Evolutionary conservation across 2,113 vertebrate species (phyloP).

Genomic region (Acanthisitta chloris): DNA sequence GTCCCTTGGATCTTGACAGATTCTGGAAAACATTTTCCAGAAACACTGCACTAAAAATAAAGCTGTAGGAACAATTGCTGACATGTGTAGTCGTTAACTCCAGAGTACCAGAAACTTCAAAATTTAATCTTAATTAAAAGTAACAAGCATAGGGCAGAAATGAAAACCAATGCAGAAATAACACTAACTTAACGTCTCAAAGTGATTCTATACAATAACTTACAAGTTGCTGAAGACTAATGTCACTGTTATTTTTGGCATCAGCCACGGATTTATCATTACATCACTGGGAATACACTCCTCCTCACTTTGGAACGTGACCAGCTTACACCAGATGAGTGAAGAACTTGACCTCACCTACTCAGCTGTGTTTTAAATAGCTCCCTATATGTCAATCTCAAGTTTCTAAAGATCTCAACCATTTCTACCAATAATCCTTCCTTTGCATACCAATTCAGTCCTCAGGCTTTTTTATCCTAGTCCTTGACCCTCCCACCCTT

Average conservation of each 20-base stretch:
- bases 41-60: background rate
- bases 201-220: background rate
- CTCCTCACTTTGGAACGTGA: background rate
- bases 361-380: background rate
- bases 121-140: background rate
- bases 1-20: background rate
- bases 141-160: background rate
- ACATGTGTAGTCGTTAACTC: background rate
- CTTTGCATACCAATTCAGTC: background rate
- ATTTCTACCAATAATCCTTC: background rate
- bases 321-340: background rate
- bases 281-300: background rate
- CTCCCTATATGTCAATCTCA: background rate
- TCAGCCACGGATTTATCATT: background rate
- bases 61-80: background rate
- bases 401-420: background rate
- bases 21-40: background rate
- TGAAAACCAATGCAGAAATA: background rate
- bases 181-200: background rate
- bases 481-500: background rate
- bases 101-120: background rate
- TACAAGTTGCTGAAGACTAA: background rate
- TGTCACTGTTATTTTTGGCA: background rate
- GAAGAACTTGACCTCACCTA: background rate
- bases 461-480: background rate